Evolutionary conservation across 2,888 invertebrate genomes (phyloP), one percentile per base, ranked within the genome.

Genomic region (Machimus rusticus): DNA sequence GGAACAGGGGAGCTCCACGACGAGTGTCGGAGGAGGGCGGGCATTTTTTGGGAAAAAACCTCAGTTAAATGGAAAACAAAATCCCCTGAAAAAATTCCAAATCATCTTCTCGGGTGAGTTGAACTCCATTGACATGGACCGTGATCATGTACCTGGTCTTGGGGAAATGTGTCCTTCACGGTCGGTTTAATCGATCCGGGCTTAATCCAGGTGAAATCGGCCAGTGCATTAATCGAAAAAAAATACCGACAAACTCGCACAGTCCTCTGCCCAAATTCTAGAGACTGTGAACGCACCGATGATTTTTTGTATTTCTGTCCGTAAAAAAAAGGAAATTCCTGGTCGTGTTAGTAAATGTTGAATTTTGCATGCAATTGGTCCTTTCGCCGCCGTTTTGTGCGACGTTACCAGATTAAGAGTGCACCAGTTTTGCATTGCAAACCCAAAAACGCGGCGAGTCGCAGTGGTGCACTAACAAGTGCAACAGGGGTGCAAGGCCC

Each of bases 151-250:
- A 78, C 43, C 37, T 39, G 43, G 43, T 16, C 37, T 12, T 39
- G 1, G 39, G 77, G 77, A 19, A n/a, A 76, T 78, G 78, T 78
- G 28, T 78, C 78, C 78, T 39, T 78, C 78, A 78, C 43, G 78
- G 78, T 78, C 78, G 78, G 39, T 78, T 78, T 43, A 78, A 78
- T 78, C 78, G 14, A 78, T 43, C 78, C 39, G 0, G 78, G 78
- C 43, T 46, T 37, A 23, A 43, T 37, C 8, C 78, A 78, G 78
- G 78, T 78, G 46, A 46, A 78, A 19, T 43, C 23, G 39, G 78
- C 12, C 43, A 78, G 12, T 78, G 43, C 37, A 78, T 78, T 76
- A 78, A 78, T 39, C 19, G 78, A n/a, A 77, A 78, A 77, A 57
- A 78, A 78, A 19, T 6, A 37, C 43, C 14, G 78, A 19, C 46